These are phyloP conservation scores for Cuniculus paca DNA, from an alignment of 2,797 vertebrate genomes.

Conservation along the genomic window DNA sequence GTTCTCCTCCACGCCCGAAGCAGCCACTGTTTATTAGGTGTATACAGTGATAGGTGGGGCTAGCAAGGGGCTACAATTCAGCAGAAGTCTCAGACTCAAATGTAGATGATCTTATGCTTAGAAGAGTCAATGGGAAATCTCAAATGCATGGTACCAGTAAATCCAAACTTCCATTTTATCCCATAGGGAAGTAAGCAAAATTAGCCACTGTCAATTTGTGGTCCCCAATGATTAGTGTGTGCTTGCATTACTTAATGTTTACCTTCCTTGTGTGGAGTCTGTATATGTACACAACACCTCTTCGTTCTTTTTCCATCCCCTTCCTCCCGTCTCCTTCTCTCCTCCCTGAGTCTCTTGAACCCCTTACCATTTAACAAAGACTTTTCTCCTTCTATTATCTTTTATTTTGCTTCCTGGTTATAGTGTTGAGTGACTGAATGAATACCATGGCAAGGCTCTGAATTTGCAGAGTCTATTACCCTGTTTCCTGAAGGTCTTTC, in stretches of 20 bases:
- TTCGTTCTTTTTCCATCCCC: not conserved
- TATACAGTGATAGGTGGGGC: too few relatives aligned
- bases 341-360: not conserved
- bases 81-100: too few relatives aligned
- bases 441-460: not conserved
- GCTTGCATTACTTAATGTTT: not conserved
- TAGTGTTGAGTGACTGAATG: not conserved
- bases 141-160: too few relatives aligned
- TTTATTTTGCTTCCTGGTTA: not conserved
- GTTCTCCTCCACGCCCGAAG: too few relatives aligned
- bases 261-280: not conserved
- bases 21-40: too few relatives aligned
- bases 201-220: too few relatives aligned
- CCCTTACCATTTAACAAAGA: not conserved
- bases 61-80: too few relatives aligned
- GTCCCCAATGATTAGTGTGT: too few relatives aligned
- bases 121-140: too few relatives aligned
- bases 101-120: too few relatives aligned
- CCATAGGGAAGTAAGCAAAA: too few relatives aligned
- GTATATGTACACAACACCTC: not conserved
- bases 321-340: not conserved
- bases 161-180: too few relatives aligned
- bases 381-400: not conserved
- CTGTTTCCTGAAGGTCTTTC: slow-evolving; percentile 2
- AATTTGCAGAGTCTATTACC: not conserved